Evolutionary conservation across 2,113 vertebrate genomes (phyloP), one percentile per base, ranked within the genome.

Genomic region (Gobio gobio): DNA sequence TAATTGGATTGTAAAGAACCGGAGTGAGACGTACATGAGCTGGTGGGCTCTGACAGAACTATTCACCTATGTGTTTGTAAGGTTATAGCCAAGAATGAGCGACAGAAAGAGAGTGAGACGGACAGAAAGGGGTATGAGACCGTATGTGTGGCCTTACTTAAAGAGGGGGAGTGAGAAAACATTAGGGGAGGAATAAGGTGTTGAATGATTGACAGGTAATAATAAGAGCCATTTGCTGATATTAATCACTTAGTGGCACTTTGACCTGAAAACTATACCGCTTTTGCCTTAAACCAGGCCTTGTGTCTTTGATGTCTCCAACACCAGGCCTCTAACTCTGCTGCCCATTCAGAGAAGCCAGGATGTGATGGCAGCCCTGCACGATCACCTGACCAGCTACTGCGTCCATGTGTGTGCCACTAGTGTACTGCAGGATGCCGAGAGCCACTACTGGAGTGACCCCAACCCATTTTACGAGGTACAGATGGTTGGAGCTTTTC

Each of bases 401-500:
- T 97, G 96, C 90, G 7, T 96, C 92, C 95, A 95, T 89, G 92
- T 97, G 90, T 99, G 97, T 91, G 92, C 94, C 91, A 95, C 95
- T 88, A 96, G 96, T 91, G 94, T 99, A 93, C 94, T 99, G 83
- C 97, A 98, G 87, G 98, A 99, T 77, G 95, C 96, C 26, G 97
- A 99, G 90, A 97, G 97, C 93, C 97, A 99, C 93, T 93, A 95
- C 91, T 98, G 97, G 97, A 93, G 95, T 77, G 97, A 99, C 93
- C 94, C 86, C 90, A 98, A 97, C 93, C 95, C 96, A 81, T 98
- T 99, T 95, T 97, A 97, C 68, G 98, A 99, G 98, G 98, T 97
- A 90, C 87, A 61, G 61, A 49, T 84, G 81, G 54, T 43, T 54
- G 22, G 24, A 47, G 66, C n/a, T 33, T 56, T 82, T 56, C 73